Percentiles rank a stretch among this genome's conserved stretches.
These are phyloP conservation scores for Semnornis frantzii DNA, from an alignment of 2,113 vertebrate genomes.

Conservation along the genomic window DNA sequence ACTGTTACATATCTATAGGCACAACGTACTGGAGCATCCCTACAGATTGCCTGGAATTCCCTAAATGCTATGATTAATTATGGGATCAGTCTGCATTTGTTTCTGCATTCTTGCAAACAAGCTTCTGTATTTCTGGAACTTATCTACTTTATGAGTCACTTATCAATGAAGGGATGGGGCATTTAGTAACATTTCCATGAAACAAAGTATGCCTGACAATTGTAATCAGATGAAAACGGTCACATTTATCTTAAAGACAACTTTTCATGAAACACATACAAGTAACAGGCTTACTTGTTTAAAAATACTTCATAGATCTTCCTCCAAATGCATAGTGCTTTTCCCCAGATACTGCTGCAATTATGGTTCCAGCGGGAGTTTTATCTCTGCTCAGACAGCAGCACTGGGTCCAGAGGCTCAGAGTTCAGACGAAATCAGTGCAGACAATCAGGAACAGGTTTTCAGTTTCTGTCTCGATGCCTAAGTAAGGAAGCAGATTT, in stretches of 20 bases:
- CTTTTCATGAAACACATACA: conserved; percentile 52
- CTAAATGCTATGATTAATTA: conserved; percentile 46
- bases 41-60: conserved; percentile 50
- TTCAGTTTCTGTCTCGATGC: background rate
- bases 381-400: conserved; percentile 15
- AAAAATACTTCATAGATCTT: conserved; percentile 44
- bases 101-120: conserved; percentile 50
- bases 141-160: conserved; percentile 28
- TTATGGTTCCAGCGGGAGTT: background rate
- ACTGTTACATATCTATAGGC: background rate
- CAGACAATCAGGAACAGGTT: conserved; percentile 21
- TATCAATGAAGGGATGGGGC: no score
- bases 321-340: background rate
- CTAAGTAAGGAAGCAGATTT: background rate
- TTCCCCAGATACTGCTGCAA: background rate
- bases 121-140: conserved; percentile 71
- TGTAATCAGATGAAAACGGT: conserved; percentile 46
- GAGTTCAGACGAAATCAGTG: conserved; percentile 12
- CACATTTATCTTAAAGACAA: conserved; percentile 54
- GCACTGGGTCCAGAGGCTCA: background rate
- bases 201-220: conserved; percentile 21
- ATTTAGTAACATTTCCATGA: conserved; percentile 35
- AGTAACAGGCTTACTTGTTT: conserved; percentile 40
- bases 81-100: conserved; percentile 46
- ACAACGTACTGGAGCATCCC: conserved; percentile 17